phyloP scores from a whole-genome alignment of 2,888 invertebrate genomes.

The Lomographa bimaculata region DNA sequence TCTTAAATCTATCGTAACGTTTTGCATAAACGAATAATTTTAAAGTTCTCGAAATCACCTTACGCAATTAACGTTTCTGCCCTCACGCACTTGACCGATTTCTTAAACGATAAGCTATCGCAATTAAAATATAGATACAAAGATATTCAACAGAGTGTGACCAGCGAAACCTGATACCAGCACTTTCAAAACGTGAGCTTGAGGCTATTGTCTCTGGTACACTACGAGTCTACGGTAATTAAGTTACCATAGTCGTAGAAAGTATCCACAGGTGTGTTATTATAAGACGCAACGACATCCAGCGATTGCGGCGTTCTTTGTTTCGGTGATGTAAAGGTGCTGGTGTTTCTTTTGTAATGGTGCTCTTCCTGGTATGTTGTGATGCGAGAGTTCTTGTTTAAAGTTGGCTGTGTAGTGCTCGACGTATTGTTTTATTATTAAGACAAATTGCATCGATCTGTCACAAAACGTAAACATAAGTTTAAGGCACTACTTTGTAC shows the following conservation, averaged over 20 bases:
- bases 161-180: constrained; percentile 51
- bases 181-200: constrained; percentile 64
- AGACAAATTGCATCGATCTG: too few species aligned
- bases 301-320: constrained; percentile 20
- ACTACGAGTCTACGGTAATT: too few species aligned
- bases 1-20: constrained; percentile 3
- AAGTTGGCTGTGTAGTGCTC: too few species aligned
- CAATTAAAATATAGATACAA: constrained; percentile 35
- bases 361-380: not conserved
- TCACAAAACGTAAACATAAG: too few species aligned
- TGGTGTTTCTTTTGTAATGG: not conserved
- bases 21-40: constrained; percentile 8
- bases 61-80: constrained; percentile 9
- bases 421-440: too few species aligned
- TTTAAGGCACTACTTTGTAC: too few species aligned
- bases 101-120: constrained; percentile 22
- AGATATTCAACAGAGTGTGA: constrained; percentile 53
- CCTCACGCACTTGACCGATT: constrained; percentile 31
- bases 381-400: too few species aligned
- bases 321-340: constrained; percentile 9
- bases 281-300: constrained; percentile 24
- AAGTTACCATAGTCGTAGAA: constrained; percentile 47
- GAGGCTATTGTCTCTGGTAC: constrained; percentile 41
- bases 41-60: constrained; percentile 5
- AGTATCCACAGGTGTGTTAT: constrained; percentile 38